phyloP scores from a whole-genome alignment of 1,140 invertebrate genomes.

The Drosophila miranda region DNA sequence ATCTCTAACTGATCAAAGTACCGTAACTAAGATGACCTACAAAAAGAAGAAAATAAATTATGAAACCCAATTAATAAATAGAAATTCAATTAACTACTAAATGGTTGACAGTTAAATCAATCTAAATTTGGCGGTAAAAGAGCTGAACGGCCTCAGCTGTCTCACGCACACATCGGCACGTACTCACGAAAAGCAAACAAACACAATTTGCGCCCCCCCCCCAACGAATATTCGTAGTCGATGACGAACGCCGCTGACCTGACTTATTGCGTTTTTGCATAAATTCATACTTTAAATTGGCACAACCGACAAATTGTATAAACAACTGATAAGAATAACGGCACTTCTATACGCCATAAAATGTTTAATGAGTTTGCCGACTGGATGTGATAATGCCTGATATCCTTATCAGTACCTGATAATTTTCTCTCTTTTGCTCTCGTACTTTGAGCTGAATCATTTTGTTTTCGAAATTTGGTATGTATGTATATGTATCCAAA shows the following conservation, averaged over 20 bases:
- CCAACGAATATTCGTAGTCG: conserved; percentile 29
- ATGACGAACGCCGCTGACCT: conserved; percentile 26
- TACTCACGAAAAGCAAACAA: conserved; percentile 14
- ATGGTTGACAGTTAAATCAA: too few relatives aligned
- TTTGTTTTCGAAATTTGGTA: conserved; percentile 56
- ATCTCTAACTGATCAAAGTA: too few relatives aligned
- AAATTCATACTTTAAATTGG: conserved; percentile 43
- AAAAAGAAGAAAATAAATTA: too few relatives aligned
- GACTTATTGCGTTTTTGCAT: conserved; percentile 73
- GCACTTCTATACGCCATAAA: conserved; percentile 23
- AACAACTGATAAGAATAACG: conserved; percentile 58
- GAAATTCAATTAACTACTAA: too few relatives aligned
- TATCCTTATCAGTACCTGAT: conserved; percentile 25
- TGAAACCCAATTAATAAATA: too few relatives aligned
- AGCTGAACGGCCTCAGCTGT: too few relatives aligned
- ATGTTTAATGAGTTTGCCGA: conserved; percentile 24
- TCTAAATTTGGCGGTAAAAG: too few relatives aligned
- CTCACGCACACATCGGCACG: too few relatives aligned
- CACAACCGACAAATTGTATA: conserved; percentile 22
- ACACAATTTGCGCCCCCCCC: neutral
- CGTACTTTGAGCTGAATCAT: conserved; percentile 67
- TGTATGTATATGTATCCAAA: conserved; percentile 12
- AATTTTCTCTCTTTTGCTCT: conserved; percentile 43
- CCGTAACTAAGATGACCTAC: too few relatives aligned
- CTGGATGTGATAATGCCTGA: conserved; percentile 34